These are phyloP conservation scores for Meleagris gallopavo DNA, from an alignment of 2,113 vertebrate genomes.

Conservation along the genomic window DNA sequence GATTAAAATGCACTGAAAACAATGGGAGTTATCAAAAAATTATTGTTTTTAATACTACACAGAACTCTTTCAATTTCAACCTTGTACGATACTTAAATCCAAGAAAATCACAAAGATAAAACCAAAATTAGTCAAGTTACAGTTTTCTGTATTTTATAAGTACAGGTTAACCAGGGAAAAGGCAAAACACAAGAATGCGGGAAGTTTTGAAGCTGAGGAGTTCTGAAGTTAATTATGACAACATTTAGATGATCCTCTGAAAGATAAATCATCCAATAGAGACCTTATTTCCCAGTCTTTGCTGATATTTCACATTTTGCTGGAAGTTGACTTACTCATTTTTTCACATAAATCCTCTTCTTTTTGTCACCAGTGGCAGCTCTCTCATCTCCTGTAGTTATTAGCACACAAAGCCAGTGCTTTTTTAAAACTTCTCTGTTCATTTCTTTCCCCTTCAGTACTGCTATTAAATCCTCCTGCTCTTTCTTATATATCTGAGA, in stretches of 20 bases:
- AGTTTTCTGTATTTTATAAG: too few species aligned
- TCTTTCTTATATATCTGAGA: not conserved
- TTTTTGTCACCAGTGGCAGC: constrained; percentile 6
- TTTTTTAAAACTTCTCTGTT: not conserved
- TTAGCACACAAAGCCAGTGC: not conserved
- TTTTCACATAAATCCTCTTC: not conserved
- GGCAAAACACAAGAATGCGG: not conserved
- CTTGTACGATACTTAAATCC: not conserved
- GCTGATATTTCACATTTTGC: not conserved
- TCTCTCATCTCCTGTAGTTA: not conserved
- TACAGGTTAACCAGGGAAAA: not conserved
- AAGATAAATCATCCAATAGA: not conserved
- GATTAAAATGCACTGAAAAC: not conserved
- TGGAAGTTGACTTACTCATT: not conserved
- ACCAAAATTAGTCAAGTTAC: not conserved
- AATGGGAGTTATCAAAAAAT: not conserved
- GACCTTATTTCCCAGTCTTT: not conserved
- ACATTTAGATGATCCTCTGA: not conserved
- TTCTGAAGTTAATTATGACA: not conserved
- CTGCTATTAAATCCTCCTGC: not conserved
- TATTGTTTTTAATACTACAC: not conserved
- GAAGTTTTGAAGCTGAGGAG: not conserved
- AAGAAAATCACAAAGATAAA: not conserved
- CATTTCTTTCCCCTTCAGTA: not conserved
- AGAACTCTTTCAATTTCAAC: not conserved